Evolutionary conservation across 92 coral and sea anemone genomes (phyloP), one percentile per base, ranked within the genome.

Genomic region (Porites evermanni): DNA sequence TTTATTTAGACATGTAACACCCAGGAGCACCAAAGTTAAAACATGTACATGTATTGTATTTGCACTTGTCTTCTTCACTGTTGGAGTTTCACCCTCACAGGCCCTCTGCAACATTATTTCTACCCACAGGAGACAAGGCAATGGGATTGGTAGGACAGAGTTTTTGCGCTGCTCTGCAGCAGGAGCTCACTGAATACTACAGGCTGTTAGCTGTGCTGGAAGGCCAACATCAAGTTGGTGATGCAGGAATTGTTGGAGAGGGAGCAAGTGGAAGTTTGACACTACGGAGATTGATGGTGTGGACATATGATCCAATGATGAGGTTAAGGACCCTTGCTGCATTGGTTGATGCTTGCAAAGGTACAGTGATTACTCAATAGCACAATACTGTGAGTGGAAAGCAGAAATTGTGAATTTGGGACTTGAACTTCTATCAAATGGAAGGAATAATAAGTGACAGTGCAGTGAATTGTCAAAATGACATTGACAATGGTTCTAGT

Each of bases 171-270:
- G 98, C 99, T 8, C 88, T 97, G 26, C 99, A 97, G 92, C 94
- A 92, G 65, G 99, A 97, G 44, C 90, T 97, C 73, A 93, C 99
- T 8, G 99, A 97, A 89, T 97, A 97, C 79, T 97, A 97, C 91
- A 92, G 99, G 18, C 83, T 97, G 53, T 84, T 97, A 94, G 99
- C 99, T 63, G 99, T 97, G n/a, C 89, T 97, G 59, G 99, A 97
- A 71, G 98, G 97, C 3, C 99, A 97, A 53, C 99, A 93, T 18
- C 99, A 93, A 70, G 72, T 86, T 14, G 93, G 93, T 20, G 99
- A 96, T 89, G 95, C 90, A 60, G 99, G 99, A 38, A 86, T 96
- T 90, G 99, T 91, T 3, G 94, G 95, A 79, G 99, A 95, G 60
- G 96, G 97, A 14, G 96, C 97, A 12, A 97, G 99, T 87, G 96